Percentiles rank a stretch among this genome's conserved stretches.
Conservation (phyloP, 2,888 invertebrate genomes). For the Euphydryas editha region DNA sequence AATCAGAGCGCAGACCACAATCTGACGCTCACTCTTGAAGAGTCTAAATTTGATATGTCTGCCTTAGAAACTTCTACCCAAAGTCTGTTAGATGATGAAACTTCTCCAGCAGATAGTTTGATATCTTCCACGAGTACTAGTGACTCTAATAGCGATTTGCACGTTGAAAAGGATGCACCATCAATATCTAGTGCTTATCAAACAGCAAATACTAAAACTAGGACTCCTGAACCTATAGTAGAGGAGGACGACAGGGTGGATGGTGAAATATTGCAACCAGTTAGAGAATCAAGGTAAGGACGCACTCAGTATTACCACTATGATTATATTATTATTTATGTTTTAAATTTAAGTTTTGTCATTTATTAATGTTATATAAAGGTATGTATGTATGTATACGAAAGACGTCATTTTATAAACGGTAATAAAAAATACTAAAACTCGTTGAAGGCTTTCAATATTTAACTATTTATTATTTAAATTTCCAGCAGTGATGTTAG, state of each 20-base stretch:
- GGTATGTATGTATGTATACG: too few relatives aligned
- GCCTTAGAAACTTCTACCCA: constrained; percentile 87
- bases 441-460: too few relatives aligned
- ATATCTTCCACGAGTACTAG: constrained; percentile 86
- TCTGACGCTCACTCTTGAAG: constrained; percentile 86
- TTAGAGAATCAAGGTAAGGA: constrained; percentile 66
- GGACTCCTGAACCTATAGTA: constrained; percentile 67
- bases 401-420: too few relatives aligned
- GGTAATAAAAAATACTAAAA: too few relatives aligned
- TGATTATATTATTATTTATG: too few relatives aligned
- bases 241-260: constrained; percentile 65
- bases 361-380: neutral
- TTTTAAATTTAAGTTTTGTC: neutral
- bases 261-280: constrained; percentile 62
- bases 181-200: constrained; percentile 78
- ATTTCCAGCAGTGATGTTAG: constrained; percentile 43
- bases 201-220: constrained; percentile 81
- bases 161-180: constrained; percentile 73
- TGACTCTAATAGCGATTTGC: constrained; percentile 82
- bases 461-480: too few relatives aligned
- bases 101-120: constrained; percentile 91
- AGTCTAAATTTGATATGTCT: constrained; percentile 90
- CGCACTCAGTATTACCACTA: neutral
- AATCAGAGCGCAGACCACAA: constrained; percentile 77
- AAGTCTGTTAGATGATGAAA: constrained; percentile 90